phyloP scores from a whole-genome alignment of 2,113 vertebrate species.

The Phrynosoma platyrhinos region DNA sequence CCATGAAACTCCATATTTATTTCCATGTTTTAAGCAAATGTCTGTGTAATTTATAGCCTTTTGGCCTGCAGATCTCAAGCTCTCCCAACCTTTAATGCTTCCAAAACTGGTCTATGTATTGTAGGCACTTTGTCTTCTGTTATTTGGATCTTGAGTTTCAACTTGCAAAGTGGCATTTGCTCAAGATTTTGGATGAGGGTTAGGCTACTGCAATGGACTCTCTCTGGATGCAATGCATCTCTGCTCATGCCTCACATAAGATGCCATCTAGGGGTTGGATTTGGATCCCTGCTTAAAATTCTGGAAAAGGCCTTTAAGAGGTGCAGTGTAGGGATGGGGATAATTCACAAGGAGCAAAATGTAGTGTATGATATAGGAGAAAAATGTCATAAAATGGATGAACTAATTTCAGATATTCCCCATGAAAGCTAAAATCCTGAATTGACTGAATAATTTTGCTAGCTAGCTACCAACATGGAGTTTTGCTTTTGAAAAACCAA shows the following conservation, averaged over 20 bases:
- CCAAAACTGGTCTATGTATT: neutral
- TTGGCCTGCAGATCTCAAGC: neutral
- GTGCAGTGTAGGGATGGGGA: too few relatives aligned
- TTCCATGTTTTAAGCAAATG: slow-evolving; percentile 10
- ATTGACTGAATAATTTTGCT: neutral
- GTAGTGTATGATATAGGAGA: neutral
- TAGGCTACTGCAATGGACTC: neutral
- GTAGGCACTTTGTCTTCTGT: neutral
- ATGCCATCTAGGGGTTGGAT: neutral
- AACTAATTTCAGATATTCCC: neutral
- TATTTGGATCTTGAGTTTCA: neutral
- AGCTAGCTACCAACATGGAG: neutral
- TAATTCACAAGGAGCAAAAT: too few relatives aligned
- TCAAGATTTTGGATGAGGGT: neutral
- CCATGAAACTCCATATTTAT: slow-evolving; percentile 12
- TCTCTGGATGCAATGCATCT: neutral
- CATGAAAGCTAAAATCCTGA: too few relatives aligned
- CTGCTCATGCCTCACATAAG: neutral
- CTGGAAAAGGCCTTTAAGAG: neutral
- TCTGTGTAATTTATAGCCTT: slow-evolving; percentile 11
- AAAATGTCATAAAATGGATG: neutral
- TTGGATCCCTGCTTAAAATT: too few relatives aligned
- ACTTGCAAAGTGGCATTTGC: neutral
- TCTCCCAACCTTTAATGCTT: neutral
- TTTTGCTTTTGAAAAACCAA: neutral